These are phyloP conservation scores for Barbus barbus DNA, from an alignment of 2,113 vertebrate genomes.

Conservation along the genomic window DNA sequence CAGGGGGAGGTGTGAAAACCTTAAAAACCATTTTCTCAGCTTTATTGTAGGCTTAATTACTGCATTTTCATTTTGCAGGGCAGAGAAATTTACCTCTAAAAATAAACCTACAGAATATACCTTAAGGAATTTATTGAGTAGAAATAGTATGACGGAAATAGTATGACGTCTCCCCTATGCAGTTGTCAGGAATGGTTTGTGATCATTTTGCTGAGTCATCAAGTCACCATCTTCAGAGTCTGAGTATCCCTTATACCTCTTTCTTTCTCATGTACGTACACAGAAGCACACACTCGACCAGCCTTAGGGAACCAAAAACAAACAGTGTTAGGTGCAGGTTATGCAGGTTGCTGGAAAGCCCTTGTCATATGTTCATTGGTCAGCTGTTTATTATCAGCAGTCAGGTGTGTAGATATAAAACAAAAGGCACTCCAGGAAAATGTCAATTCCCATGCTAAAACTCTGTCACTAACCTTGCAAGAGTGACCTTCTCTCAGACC, in stretches of 20 bases:
- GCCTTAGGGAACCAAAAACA: conserved; percentile 42
- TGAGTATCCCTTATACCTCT: background rate
- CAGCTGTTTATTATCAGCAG: conserved; percentile 23
- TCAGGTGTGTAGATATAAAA: conserved; percentile 23
- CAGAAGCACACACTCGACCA: conserved; percentile 14
- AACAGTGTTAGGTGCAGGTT: background rate
- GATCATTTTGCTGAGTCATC: conserved; percentile 36
- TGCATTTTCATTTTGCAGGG: background rate
- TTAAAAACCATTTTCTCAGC: background rate
- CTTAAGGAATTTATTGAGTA: background rate
- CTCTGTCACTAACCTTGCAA: conserved; percentile 12
- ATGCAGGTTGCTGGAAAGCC: conserved; percentile 29
- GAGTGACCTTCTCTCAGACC: background rate
- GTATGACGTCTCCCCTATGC: background rate
- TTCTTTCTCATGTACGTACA: background rate
- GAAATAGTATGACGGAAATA: background rate
- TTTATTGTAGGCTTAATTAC: background rate
- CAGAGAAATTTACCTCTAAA: background rate
- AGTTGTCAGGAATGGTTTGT: conserved; percentile 21
- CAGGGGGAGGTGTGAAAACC: no score
- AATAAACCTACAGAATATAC: background rate
- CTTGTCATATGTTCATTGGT: conserved; percentile 33
- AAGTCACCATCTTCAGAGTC: background rate
- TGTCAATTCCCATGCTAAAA: background rate
- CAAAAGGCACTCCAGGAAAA: background rate